Evolutionary conservation across 2,888 invertebrate genomes (phyloP).

Genomic region (Aspidiotus destructor): DNA sequence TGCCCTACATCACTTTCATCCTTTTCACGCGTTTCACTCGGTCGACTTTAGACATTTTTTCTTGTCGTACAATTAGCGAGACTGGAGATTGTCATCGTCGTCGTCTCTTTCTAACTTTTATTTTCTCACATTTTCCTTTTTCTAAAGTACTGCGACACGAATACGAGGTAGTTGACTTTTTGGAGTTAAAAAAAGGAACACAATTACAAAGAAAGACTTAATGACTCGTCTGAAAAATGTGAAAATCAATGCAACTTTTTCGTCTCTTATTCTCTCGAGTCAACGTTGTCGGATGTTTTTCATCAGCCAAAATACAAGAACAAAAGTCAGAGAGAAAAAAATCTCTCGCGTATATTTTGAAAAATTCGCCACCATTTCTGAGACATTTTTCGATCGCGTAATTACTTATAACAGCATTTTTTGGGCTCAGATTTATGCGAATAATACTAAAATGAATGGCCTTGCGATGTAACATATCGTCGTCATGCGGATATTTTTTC

Average conservation of each 20-base stretch:
- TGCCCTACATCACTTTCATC: too few relatives aligned
- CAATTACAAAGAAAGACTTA: not conserved
- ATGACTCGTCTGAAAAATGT: constrained; percentile 3
- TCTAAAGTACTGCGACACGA: not conserved
- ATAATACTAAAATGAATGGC: not conserved
- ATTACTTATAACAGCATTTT: not conserved
- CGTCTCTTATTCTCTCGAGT: not conserved
- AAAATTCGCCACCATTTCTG: not conserved
- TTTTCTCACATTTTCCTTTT: too few relatives aligned
- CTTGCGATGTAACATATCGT: not conserved
- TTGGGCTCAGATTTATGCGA: not conserved
- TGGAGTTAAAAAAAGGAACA: not conserved
- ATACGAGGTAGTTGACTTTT: not conserved
- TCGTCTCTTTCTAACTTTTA: too few relatives aligned
- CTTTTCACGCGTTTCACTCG: too few relatives aligned
- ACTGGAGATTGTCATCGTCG: too few relatives aligned
- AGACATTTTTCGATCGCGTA: not conserved
- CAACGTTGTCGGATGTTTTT: not conserved
- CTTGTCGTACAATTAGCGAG: too few relatives aligned
- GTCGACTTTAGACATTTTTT: too few relatives aligned
- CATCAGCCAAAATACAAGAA: not conserved
- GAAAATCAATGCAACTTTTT: not conserved
- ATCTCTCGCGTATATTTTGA: not conserved
- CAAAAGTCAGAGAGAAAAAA: not conserved
- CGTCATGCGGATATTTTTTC: not conserved